phyloP scores from a whole-genome alignment of 2,888 invertebrate genomes.

The Cataglyphis rosenhaueri region DNA sequence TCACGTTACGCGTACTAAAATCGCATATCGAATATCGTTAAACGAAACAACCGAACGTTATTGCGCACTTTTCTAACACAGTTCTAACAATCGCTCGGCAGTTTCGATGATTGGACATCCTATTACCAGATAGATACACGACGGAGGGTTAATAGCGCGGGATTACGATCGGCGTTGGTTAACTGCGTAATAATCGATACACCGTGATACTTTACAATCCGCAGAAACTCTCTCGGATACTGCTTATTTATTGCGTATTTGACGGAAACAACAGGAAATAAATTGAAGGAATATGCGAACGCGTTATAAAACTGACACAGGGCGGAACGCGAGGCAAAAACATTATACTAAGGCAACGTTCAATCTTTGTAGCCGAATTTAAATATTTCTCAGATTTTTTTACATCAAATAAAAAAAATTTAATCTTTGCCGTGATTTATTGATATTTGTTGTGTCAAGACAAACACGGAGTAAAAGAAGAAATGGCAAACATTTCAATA shows the following conservation, averaged over 20 bases:
- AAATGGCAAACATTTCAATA: neutral
- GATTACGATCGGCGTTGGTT: neutral
- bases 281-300: neutral
- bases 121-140: neutral
- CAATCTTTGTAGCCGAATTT: neutral
- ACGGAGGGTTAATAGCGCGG: neutral
- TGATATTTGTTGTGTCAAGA: neutral
- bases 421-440: neutral
- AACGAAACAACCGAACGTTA: slow-evolving; percentile 2
- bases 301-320: neutral
- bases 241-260: slow-evolving; percentile 3
- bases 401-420: neutral
- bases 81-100: neutral
- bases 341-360: neutral
- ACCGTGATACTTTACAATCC: neutral
- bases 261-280: neutral
- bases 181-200: neutral
- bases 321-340: neutral
- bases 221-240: neutral
- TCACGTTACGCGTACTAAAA: neutral
- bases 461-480: neutral
- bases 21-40: slow-evolving; percentile 1
- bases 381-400: neutral
- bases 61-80: neutral
- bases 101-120: neutral